These are phyloP conservation scores for Patella caerulea DNA, from an alignment of 2,888 invertebrate genomes.

Conservation along the genomic window DNA sequence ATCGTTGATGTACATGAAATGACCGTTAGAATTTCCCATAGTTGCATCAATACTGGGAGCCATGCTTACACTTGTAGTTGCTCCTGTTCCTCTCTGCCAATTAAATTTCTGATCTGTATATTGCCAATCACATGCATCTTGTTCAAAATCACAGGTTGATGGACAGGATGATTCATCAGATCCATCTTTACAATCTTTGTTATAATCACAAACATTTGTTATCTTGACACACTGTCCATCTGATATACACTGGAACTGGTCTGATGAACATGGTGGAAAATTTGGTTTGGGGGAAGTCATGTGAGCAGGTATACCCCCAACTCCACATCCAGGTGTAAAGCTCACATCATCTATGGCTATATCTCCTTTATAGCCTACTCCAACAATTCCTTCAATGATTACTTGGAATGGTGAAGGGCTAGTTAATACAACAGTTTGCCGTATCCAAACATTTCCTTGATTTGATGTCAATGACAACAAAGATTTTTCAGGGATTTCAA, in stretches of 20 bases:
- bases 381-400: constrained; percentile 60
- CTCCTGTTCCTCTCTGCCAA: constrained; percentile 50
- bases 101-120: constrained; percentile 54
- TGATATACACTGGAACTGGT: constrained; percentile 37
- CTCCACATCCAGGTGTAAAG: constrained; percentile 62
- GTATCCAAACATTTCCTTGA: constrained; percentile 48
- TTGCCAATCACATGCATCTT: constrained; percentile 58
- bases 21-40: constrained; percentile 49
- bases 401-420: constrained; percentile 49
- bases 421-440: constrained; percentile 37
- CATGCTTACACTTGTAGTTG: constrained; percentile 31
- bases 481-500: constrained; percentile 34
- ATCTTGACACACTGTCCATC: constrained; percentile 46
- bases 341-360: constrained; percentile 67
- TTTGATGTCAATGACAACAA: constrained; percentile 39
- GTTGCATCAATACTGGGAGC: constrained; percentile 57
- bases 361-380: constrained; percentile 56
- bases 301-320: constrained; percentile 36
- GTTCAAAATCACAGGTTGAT: constrained; percentile 60
- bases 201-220: constrained; percentile 47
- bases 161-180: constrained; percentile 51
- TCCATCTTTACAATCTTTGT: constrained; percentile 39
- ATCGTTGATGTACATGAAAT: constrained; percentile 59
- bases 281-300: constrained; percentile 18
- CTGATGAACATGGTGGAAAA: constrained; percentile 28